These are phyloP conservation scores for Furcifer pardalis DNA, from an alignment of 2,797 vertebrate genomes.

Conservation along the genomic window DNA sequence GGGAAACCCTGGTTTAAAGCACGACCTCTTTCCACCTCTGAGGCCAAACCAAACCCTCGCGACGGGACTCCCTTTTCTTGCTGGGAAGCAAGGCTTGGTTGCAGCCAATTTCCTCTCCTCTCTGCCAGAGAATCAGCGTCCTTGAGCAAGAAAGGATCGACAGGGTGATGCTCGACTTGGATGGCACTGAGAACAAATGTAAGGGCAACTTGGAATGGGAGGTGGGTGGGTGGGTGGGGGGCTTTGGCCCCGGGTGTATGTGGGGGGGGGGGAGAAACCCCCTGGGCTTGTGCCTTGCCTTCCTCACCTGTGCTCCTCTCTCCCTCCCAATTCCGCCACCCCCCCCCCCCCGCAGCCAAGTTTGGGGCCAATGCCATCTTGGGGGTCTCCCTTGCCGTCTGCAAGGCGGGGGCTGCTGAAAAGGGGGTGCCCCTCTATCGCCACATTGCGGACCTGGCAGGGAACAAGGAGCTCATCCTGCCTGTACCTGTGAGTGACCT, in stretches of 20 bases:
- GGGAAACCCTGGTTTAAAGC: no score
- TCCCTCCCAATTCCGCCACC: no score
- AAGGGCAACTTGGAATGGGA: slow-evolving; percentile 36
- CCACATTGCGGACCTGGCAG: slow-evolving; percentile 88
- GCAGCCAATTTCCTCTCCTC: background rate
- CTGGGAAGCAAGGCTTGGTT: no score
- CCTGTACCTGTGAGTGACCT: slow-evolving; percentile 83
- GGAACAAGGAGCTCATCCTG: slow-evolving; percentile 85
- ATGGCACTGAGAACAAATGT: slow-evolving; percentile 92
- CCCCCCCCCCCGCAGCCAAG: slow-evolving; percentile 74
- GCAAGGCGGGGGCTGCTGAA: slow-evolving; percentile 88
- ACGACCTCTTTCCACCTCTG: no score
- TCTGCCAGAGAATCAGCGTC: slow-evolving; percentile 82
- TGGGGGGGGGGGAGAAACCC: no score
- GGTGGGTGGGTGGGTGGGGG: no score
- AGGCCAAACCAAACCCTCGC: no score
- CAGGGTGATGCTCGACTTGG: slow-evolving; percentile 87
- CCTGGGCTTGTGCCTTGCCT: no score
- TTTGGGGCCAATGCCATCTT: slow-evolving; percentile 90
- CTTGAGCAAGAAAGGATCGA: slow-evolving; percentile 91
- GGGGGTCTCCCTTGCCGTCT: slow-evolving; percentile 88
- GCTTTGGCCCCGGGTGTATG: background rate
- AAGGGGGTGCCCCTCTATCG: slow-evolving; percentile 88
- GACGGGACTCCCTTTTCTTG: no score
- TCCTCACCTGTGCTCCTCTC: no score